Evolutionary conservation across 2,113 vertebrate species (phyloP).

Genomic region (Heterotilapia buettikoferi): DNA sequence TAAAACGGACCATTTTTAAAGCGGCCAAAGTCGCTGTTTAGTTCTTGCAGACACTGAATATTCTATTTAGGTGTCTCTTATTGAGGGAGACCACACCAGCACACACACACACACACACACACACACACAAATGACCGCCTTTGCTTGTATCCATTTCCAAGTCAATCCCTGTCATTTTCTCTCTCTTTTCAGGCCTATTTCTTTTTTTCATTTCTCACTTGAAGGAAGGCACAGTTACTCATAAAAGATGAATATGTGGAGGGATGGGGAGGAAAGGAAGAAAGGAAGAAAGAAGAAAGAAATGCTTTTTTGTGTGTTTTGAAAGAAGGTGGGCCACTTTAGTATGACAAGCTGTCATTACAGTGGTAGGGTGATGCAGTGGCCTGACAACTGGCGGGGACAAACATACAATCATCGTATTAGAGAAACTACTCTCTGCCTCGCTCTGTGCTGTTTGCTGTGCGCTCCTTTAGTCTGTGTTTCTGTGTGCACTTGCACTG

Average conservation of each 20-base stretch:
- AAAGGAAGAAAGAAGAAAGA: slow-evolving; percentile 45
- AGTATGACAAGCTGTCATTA: slow-evolving; percentile 94
- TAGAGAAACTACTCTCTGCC: slow-evolving; percentile 75
- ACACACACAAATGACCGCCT: slow-evolving; percentile 27
- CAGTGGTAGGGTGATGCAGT: slow-evolving; percentile 85
- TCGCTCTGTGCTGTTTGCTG: background rate
- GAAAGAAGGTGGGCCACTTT: slow-evolving; percentile 40
- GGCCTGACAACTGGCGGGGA: slow-evolving; percentile 86
- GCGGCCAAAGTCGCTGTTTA: slow-evolving; percentile 1
- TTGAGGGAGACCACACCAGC: background rate
- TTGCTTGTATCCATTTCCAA: slow-evolving; percentile 46
- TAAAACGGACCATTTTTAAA: background rate
- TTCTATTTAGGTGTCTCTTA: slow-evolving; percentile 30
- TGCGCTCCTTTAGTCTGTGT: background rate
- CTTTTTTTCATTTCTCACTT: slow-evolving; percentile 66
- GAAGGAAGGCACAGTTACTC: background rate
- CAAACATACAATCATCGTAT: slow-evolving; percentile 98
- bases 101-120: background rate
- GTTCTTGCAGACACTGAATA: slow-evolving; percentile 30
- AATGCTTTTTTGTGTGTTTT: slow-evolving; percentile 3
- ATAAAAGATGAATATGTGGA: slow-evolving; percentile 41
- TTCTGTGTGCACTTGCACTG: background rate
- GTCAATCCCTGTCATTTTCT: slow-evolving; percentile 37
- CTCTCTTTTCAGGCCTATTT: slow-evolving; percentile 23
- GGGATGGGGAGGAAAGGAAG: slow-evolving; percentile 11